phyloP scores from a whole-genome alignment of 1,140 invertebrate species.

The Drosophila guanche region DNA sequence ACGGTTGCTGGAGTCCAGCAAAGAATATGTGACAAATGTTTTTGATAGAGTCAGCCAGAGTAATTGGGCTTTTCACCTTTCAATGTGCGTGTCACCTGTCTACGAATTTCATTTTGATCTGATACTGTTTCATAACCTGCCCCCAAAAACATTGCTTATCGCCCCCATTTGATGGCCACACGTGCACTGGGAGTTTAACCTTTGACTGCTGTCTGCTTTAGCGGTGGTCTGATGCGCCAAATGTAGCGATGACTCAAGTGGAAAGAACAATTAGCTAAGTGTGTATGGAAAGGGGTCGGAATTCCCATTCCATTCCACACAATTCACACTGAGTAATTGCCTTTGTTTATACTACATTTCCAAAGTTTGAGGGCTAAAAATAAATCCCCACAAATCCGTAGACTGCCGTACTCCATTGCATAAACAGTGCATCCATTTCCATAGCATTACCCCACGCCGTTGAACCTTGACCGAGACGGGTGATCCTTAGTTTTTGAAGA shows the following conservation, averaged over 20 bases:
- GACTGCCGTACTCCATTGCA: conserved; percentile 1
- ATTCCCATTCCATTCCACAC: background rate
- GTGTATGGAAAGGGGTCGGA: no score
- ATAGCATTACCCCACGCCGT: conserved; percentile 21
- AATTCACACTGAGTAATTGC: conserved; percentile 18
- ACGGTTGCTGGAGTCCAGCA: conserved; percentile 7
- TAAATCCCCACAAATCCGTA: conserved; percentile 29
- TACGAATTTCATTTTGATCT: no score
- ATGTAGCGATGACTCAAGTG: no score
- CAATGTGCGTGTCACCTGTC: no score
- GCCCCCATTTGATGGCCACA: conserved; percentile 20
- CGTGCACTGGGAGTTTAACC: conserved; percentile 28
- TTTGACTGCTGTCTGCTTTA: conserved; percentile 12
- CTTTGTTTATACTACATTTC: conserved; percentile 20
- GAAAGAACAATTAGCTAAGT: no score
- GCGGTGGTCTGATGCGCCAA: no score
- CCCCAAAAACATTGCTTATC: conserved; percentile 8
- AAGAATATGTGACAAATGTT: background rate
- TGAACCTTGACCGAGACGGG: conserved; percentile 1
- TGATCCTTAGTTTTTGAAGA: background rate
- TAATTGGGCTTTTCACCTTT: no score
- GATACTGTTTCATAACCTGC: conserved; percentile 28
- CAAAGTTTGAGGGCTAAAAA: conserved; percentile 41
- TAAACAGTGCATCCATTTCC: conserved; percentile 44
- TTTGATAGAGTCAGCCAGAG: no score